A percentile compares a stretch with the other conserved stretches of the same genome.
These are phyloP conservation scores for Myotis pilosus DNA, from an alignment of 2,797 vertebrate species.

Conservation along the genomic window DNA sequence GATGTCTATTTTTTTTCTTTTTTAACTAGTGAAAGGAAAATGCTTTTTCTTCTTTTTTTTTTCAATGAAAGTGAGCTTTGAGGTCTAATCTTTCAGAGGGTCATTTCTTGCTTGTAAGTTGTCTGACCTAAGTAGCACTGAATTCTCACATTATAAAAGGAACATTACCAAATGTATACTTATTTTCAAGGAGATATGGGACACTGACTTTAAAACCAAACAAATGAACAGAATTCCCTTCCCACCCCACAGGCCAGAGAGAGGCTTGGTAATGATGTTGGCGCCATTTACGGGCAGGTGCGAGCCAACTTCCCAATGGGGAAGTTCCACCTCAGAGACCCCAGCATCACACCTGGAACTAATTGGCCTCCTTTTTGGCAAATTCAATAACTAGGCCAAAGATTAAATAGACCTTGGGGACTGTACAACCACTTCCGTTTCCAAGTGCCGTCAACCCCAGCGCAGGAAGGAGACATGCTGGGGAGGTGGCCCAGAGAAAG, in stretches of 20 bases:
- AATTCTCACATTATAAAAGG: constrained; percentile 43
- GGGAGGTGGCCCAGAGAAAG: constrained; percentile 48
- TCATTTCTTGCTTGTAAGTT: constrained; percentile 42
- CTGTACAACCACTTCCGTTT: constrained; percentile 56
- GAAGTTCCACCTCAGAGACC: constrained; percentile 60
- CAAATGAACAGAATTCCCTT: constrained; percentile 32
- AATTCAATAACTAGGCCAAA: constrained; percentile 61
- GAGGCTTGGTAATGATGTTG: constrained; percentile 33
- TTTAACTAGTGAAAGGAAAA: constrained; percentile 31
- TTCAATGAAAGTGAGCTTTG: constrained; percentile 30
- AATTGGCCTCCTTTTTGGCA: constrained; percentile 65
- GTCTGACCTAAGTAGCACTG: not conserved
- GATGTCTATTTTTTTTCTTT: constrained; percentile 38
- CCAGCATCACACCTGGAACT: constrained; percentile 69
- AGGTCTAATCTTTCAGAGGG: constrained; percentile 35
- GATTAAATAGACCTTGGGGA: constrained; percentile 67
- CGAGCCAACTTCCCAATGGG: constrained; percentile 49
- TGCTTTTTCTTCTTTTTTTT: not conserved
- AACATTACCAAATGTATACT: constrained; percentile 41
- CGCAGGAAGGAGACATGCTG: constrained; percentile 1
- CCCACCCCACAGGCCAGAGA: constrained; percentile 2
- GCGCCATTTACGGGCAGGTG: constrained; percentile 54
- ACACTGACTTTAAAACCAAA: constrained; percentile 60
- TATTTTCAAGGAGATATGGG: constrained; percentile 57
- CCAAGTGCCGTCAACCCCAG: constrained; percentile 39